Base-by-base conservation (phyloP, 2,113 vertebrate species). In the Bungarus multicinctus region DNA sequence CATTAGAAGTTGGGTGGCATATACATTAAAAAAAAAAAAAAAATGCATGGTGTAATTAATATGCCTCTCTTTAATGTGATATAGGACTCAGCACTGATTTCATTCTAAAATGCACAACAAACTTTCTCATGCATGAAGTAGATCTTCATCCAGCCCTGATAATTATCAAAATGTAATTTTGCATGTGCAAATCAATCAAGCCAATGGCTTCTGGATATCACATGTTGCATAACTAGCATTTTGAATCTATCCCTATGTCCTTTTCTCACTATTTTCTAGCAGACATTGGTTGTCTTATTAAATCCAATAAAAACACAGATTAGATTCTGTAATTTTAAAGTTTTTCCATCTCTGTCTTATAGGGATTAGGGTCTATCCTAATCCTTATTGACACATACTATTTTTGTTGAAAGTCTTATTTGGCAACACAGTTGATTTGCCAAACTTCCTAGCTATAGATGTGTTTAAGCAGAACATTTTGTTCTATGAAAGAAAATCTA, bases 381-480 rank as follows among this genome's bases (percentile, higher is more conserved):
- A 81, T 81, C 16, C 27, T 23, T 25, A 43, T 85, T 22, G 85
- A 87, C 25, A 22, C n/a, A 55, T 20, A 39, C 16, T 88, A 88
- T 20, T 55, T 23, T 54, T 87, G 23, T 87, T 27, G 12, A 87
- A 47, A 50, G 85, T 25, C 25, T 87, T 87, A 47, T 50, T 57
- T 89, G 53, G 30, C 34, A 91, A 86, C 90, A 94, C 74, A 95
- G 90, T 81, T 69, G 92, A 93, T 91, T 43, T 96, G 64, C 60
- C 88, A 90, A 86, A 30, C 11, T 69, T 81, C 16, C 69, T 81
- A 81, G 69, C 16, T 81, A 20, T 20, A 81, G 34, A 39, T 39
- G n/a, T 81, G 6, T 39, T 81, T 39, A 34, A 45, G 43, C 22
- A 45, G 20, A 85, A 85, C 43, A 25, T 45, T 54, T 54, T 22